Base-by-base conservation (phyloP, 1,140 invertebrate genomes). In the Drosophila leontia region DNA sequence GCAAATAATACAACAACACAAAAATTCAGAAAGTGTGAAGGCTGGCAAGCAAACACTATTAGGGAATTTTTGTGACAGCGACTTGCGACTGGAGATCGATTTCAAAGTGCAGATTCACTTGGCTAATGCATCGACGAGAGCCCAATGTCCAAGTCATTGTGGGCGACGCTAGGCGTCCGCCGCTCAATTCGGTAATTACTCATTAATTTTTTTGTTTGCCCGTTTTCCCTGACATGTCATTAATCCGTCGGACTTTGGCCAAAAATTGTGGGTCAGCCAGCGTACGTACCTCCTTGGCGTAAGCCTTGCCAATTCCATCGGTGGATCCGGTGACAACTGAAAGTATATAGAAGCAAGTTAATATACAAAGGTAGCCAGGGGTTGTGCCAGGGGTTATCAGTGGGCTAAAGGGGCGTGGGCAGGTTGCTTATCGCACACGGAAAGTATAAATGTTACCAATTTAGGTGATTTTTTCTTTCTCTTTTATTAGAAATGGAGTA, bases 301-400 rank as follows among this genome's bases (percentile, higher is more conserved):
- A 98, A 3, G 97, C 97, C 93, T 97, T 97, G n/a, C 98, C 98
- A 82, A 99, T 96, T 9, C 98, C 98, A 94, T 98, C 97, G 7
- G 98, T 98, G 1, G 96, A 95, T 34, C 98, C 98, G 35, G 98
- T 99, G 0, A 98, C 93, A 64, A 99, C 97, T 95, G 94, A 64
- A 95, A 94, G 70, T n/a, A 39, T 42, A 35, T 11, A 91, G 83
- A 85, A 90, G 67, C 84, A 85, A 91, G 68, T 82, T 71, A 32
- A 34, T 64, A 37, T 56, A 53, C 42, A 45, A 48, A 41, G 19
- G 62, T 77, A 69, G 50, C 17, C 29, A 58, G 47, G 9, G 32
- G 17, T 41, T 62, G 12, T 7, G 11, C 19, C n/a, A 44, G 17
- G 17, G 37, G 48, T 64, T 65, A 68, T 77, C 53, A 51, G 44